Percentiles rank a stretch among this genome's conserved stretches.
Evolutionary conservation across 2,888 invertebrate genomes (phyloP).

Genomic region (Phengaris arion): DNA sequence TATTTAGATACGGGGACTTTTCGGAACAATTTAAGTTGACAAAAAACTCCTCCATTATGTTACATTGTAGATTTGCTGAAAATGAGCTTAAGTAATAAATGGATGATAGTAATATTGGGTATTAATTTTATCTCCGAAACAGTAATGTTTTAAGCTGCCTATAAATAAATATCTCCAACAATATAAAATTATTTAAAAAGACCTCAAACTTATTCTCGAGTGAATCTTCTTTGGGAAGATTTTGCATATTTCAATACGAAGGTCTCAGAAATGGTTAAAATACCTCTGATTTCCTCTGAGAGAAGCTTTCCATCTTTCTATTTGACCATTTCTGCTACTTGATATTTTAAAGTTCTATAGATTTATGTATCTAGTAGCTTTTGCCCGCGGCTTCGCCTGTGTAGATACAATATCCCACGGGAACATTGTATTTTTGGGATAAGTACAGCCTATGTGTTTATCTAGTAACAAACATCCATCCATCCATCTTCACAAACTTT

Average conservation of each 20-base stretch:
- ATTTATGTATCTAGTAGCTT: not conserved
- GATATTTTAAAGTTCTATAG: not conserved
- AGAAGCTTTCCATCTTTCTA: not conserved
- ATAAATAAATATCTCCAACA: not conserved
- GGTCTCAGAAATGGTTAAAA: not conserved
- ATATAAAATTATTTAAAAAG: not conserved
- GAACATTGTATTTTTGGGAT: too few relatives aligned
- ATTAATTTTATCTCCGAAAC: too few relatives aligned
- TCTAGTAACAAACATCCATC: too few relatives aligned
- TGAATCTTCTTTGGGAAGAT: not conserved
- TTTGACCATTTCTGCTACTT: not conserved
- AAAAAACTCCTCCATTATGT: not conserved
- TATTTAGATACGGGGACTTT: conserved; percentile 9
- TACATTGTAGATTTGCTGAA: too few relatives aligned
- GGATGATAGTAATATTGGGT: too few relatives aligned
- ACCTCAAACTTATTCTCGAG: not conserved
- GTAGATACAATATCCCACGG: too few relatives aligned
- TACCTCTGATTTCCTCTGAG: conserved; percentile 22
- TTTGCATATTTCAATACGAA: conserved; percentile 21
- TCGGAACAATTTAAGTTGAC: not conserved
- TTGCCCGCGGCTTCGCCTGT: not conserved
- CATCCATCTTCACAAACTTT: too few relatives aligned
- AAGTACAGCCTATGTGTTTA: too few relatives aligned
- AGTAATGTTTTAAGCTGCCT: not conserved
- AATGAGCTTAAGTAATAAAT: too few relatives aligned